These are phyloP conservation scores for Luperina testacea DNA, from an alignment of 2,888 invertebrate species.

Conservation along the genomic window DNA sequence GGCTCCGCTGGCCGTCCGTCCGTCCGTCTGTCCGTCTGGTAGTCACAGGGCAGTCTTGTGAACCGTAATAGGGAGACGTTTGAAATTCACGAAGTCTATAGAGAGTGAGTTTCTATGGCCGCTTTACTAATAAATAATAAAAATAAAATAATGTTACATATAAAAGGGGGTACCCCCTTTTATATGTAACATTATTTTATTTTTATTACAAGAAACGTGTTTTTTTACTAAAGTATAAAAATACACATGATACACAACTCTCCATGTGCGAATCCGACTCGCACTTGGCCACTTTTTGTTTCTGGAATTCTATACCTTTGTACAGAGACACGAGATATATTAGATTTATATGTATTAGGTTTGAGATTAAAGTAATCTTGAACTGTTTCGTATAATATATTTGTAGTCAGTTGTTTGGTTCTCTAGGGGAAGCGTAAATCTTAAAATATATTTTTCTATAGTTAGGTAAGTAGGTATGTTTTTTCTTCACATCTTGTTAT, in stretches of 20 bases:
- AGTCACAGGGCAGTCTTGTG: not conserved
- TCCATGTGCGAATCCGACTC: not conserved
- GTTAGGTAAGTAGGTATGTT: not conserved
- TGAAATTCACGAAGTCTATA: not conserved
- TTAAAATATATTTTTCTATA: slow-evolving; percentile 4
- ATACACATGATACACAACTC: not conserved
- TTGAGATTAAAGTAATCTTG: slow-evolving; percentile 16
- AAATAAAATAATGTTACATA: not conserved
- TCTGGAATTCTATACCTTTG: slow-evolving; percentile 48
- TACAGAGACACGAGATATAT: slow-evolving; percentile 28
- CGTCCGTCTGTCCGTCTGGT: not conserved
- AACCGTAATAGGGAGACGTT: not conserved
- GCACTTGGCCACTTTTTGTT: slow-evolving; percentile 34
- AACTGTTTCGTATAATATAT: slow-evolving; percentile 22
- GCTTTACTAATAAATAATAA: not conserved
- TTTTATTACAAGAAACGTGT: not conserved
- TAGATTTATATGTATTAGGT: slow-evolving; percentile 37
- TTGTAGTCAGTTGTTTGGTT: slow-evolving; percentile 6
- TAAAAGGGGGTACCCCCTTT: too few species aligned
- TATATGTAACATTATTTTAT: too few species aligned
- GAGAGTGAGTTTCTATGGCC: too few species aligned
- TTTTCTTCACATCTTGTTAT: not conserved
- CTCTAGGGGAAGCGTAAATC: not conserved
- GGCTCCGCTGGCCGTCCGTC: not conserved
- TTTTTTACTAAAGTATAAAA: not conserved